A percentile compares a stretch with the other conserved stretches of the same genome.
phyloP scores from a whole-genome alignment of 2,888 invertebrate genomes.

The Harpalus rubripes region DNA sequence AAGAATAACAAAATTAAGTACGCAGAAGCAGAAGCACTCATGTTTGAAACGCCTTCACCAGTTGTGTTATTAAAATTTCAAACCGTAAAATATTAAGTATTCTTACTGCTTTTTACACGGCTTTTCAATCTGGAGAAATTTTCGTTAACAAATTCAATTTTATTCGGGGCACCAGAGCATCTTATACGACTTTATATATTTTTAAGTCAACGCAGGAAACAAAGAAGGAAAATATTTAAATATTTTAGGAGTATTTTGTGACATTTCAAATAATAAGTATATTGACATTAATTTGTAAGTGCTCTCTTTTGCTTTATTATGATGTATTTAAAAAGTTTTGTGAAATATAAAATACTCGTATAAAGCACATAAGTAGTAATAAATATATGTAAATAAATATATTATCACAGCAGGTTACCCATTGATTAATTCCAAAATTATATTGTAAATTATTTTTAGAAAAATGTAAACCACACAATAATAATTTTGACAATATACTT shows the following conservation, averaged over 20 bases:
- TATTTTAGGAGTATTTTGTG: background rate
- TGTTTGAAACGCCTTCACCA: conserved; percentile 20
- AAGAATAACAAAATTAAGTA: conserved; percentile 11
- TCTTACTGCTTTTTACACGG: conserved; percentile 24
- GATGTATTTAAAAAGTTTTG: background rate
- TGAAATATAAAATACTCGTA: background rate
- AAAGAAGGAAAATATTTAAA: background rate
- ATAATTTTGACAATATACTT: too few species aligned
- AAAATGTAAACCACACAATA: too few species aligned
- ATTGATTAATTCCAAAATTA: too few species aligned
- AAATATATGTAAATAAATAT: too few species aligned
- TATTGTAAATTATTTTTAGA: too few species aligned
- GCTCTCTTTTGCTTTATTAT: background rate
- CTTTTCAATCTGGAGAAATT: conserved; percentile 31
- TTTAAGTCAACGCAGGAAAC: background rate
- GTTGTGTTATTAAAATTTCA: conserved; percentile 32
- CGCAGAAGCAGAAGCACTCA: conserved; percentile 18
- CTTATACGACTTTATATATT: background rate
- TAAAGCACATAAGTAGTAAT: background rate
- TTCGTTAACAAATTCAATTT: conserved; percentile 50
- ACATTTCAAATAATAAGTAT: background rate
- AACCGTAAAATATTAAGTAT: conserved; percentile 43
- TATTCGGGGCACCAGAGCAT: background rate
- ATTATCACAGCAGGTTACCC: too few species aligned
- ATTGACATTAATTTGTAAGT: background rate